A percentile compares a stretch with the other conserved stretches of the same genome.
Evolutionary conservation across 2,888 invertebrate species (phyloP).

Genomic region (Bellardia bayeri): DNA sequence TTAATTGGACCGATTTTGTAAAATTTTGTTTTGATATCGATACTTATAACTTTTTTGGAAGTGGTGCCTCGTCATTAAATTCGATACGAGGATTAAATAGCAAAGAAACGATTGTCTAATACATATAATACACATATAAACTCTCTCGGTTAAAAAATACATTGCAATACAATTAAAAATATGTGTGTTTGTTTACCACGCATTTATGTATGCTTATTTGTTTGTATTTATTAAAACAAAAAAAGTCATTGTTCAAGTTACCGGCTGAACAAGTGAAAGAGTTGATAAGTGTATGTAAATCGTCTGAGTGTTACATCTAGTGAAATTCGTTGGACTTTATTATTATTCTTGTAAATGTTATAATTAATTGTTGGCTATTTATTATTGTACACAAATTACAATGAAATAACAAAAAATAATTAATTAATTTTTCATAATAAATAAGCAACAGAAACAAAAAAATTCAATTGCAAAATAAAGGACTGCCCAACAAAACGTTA

Average conservation of each 20-base stretch:
- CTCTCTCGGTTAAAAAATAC: constrained; percentile 16
- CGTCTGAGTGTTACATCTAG: constrained; percentile 24
- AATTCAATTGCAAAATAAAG: background rate
- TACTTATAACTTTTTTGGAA: too few species aligned
- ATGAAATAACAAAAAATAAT: constrained; percentile 31
- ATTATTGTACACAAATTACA: constrained; percentile 42
- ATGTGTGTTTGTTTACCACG: constrained; percentile 12
- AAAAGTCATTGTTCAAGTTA: background rate
- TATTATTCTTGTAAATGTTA: constrained; percentile 59
- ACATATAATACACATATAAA: background rate
- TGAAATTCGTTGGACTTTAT: constrained; percentile 44
- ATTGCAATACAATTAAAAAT: constrained; percentile 54
- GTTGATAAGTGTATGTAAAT: background rate
- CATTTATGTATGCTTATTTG: too few species aligned
- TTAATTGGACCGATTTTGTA: too few species aligned
- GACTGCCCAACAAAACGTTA: background rate
- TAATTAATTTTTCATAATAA: constrained; percentile 51
- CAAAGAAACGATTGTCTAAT: background rate
- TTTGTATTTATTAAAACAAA: background rate
- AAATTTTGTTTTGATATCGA: too few species aligned
- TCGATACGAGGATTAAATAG: too few species aligned
- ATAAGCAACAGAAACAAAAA: background rate
- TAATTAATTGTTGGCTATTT: constrained; percentile 61
- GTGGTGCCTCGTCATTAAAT: too few species aligned
- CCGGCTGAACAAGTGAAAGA: constrained; percentile 13